Conservation (phyloP, 2,888 invertebrate species). For the Lasioglossum pauxillum region DNA sequence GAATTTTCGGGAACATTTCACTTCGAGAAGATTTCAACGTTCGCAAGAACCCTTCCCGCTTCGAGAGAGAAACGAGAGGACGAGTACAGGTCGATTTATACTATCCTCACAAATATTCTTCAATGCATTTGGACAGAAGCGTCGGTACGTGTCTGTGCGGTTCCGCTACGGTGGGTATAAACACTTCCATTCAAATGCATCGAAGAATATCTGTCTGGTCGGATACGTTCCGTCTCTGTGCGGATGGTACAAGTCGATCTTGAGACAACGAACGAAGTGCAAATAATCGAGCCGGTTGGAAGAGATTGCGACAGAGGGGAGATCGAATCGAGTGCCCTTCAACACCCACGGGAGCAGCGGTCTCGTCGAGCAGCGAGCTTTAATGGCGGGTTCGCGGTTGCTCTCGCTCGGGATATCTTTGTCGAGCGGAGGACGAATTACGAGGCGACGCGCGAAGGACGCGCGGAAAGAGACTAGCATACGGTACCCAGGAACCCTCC, state of each 20-base stretch:
- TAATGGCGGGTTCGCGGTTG: background rate
- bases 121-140: too few relatives aligned
- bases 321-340: conserved; percentile 17
- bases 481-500: conserved; percentile 68
- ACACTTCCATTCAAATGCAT: too few relatives aligned
- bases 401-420: conserved; percentile 13
- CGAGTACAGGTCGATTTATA: too few relatives aligned
- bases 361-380: conserved; percentile 9
- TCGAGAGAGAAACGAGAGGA: too few relatives aligned
- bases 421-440: conserved; percentile 48
- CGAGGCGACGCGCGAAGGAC: conserved; percentile 61
- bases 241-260: too few relatives aligned
- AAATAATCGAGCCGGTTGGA: background rate
- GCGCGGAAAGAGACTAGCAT: conserved; percentile 51
- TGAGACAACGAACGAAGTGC: background rate
- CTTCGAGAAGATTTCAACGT: too few relatives aligned
- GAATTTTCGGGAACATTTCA: too few relatives aligned
- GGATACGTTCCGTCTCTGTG: too few relatives aligned
- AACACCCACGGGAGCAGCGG: background rate
- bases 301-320: background rate
- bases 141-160: too few relatives aligned
- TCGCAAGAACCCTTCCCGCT: background rate
- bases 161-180: too few relatives aligned
- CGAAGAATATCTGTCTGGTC: too few relatives aligned
- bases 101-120: too few relatives aligned